Evolutionary conservation across 2,888 invertebrate genomes (phyloP).

Genomic region (Herminia tarsipennalis): DNA sequence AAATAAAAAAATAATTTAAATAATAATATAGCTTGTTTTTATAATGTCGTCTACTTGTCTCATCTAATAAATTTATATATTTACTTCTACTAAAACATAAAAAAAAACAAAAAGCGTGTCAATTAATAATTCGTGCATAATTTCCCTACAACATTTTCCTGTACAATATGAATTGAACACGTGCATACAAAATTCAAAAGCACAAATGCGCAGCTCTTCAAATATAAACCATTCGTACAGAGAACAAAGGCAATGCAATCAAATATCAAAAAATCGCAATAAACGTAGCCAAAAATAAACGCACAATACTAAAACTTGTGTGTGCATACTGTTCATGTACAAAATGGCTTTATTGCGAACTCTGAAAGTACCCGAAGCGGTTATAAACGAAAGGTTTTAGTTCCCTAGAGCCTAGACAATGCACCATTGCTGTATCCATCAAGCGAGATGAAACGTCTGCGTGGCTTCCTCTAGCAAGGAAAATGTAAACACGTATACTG

Average conservation of each 20-base stretch:
- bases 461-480: slow-evolving; percentile 13
- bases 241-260: slow-evolving; percentile 13
- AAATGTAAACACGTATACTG: slow-evolving; percentile 57
- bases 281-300: slow-evolving; percentile 37
- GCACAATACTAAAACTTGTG: slow-evolving; percentile 36
- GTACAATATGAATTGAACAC: too few relatives aligned
- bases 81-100: too few relatives aligned
- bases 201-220: slow-evolving; percentile 3
- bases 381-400: slow-evolving; percentile 51
- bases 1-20: too few relatives aligned
- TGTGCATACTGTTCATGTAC: too few relatives aligned
- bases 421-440: slow-evolving; percentile 61
- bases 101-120: too few relatives aligned
- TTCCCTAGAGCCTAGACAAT: slow-evolving; percentile 63
- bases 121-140: too few relatives aligned
- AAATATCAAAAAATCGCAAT: slow-evolving; percentile 24
- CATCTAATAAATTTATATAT: too few relatives aligned
- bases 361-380: slow-evolving; percentile 32
- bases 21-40: too few relatives aligned
- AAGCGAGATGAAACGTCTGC: slow-evolving; percentile 60
- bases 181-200: neutral
- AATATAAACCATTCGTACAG: slow-evolving; percentile 16
- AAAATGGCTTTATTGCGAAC: slow-evolving; percentile 49
- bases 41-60: too few relatives aligned
- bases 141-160: too few relatives aligned